phyloP scores from a whole-genome alignment of 2,113 vertebrate genomes.

The Grammomys surdaster region DNA sequence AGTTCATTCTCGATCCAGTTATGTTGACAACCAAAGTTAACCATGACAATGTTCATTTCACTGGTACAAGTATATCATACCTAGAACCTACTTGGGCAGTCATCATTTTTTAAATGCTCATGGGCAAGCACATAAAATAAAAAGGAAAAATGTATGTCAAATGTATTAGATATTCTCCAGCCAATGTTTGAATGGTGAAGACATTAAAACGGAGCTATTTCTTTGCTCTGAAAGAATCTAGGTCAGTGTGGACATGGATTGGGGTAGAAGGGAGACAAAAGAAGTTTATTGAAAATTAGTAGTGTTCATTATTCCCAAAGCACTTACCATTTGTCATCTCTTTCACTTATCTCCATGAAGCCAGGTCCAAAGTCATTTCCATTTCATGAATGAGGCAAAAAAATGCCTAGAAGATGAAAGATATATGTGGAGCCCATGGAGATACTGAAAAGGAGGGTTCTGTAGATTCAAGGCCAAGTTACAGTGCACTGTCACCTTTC shows the following conservation, averaged over 20 bases:
- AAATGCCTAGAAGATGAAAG: slow-evolving; percentile 22
- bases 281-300: not conserved
- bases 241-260: not conserved
- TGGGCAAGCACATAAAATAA: not conserved
- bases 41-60: not conserved
- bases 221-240: not conserved
- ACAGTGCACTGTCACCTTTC: not conserved
- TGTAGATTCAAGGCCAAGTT: not conserved
- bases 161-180: not conserved
- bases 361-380: not conserved
- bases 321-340: not conserved
- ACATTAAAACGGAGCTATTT: not conserved
- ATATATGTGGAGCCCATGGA: not conserved
- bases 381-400: slow-evolving; percentile 21
- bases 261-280: not conserved
- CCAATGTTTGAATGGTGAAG: not conserved
- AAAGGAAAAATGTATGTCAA: not conserved
- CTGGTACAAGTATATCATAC: not conserved
- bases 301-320: not conserved
- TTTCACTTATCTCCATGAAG: not conserved
- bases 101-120: not conserved
- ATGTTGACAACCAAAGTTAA: not conserved
- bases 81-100: not conserved
- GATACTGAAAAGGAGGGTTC: not conserved
- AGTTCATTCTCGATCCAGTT: not conserved